Evolutionary conservation across 1,140 invertebrate genomes (phyloP).

Genomic region (Rhopalosiphum maidis): DNA sequence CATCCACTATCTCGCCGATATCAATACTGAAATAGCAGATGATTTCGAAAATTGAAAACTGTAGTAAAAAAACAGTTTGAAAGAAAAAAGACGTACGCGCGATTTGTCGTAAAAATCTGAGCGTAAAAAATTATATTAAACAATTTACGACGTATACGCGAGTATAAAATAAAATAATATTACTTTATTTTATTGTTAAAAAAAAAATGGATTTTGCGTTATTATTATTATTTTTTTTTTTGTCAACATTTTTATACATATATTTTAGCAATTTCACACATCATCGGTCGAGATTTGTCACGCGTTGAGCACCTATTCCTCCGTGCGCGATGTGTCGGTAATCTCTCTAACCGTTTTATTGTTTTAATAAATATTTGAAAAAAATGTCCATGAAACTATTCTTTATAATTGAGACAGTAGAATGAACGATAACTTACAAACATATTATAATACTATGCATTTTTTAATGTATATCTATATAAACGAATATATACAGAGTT

Average conservation of each 20-base stretch:
- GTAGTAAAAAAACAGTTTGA: background rate
- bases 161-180: conserved; percentile 4
- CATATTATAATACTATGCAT: background rate
- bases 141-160: background rate
- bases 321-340: background rate
- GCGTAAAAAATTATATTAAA: background rate
- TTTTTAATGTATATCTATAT: background rate
- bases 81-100: background rate
- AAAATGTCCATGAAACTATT: background rate
- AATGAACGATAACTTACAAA: background rate
- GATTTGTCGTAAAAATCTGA: background rate
- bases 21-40: background rate
- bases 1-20: background rate
- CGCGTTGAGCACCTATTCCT: background rate
- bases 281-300: background rate
- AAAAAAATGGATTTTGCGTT: background rate
- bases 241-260: background rate
- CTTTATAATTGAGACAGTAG: background rate
- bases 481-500: background rate
- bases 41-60: background rate
- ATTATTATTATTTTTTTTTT: background rate
- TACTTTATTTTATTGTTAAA: background rate
- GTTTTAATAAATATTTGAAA: background rate
- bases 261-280: background rate
- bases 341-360: background rate